phyloP scores from a whole-genome alignment of 2,888 invertebrate genomes.

The Apodemia arnacis region DNA sequence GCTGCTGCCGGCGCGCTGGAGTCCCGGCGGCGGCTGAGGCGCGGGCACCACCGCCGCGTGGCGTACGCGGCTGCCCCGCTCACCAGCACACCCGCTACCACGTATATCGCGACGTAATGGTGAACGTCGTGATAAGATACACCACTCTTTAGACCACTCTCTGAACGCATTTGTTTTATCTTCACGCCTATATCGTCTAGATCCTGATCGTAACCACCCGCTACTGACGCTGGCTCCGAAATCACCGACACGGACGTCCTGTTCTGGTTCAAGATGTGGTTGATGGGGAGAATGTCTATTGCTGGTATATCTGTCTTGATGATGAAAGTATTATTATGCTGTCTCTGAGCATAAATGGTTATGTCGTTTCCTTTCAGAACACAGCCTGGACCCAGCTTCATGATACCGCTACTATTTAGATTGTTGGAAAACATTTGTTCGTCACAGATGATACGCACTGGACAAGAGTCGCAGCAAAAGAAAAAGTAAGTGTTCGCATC shows the following conservation, averaged over 20 bases:
- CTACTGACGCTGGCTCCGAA: too few relatives aligned
- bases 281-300: constrained; percentile 19
- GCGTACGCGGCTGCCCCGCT: too few relatives aligned
- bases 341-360: neutral
- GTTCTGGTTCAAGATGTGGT: constrained; percentile 16
- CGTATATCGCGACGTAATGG: too few relatives aligned
- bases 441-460: neutral
- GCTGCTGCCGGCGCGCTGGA: neutral
- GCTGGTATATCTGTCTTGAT: constrained; percentile 2
- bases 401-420: neutral
- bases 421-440: neutral
- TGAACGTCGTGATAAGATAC: neutral
- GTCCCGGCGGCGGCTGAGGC: constrained; percentile 24
- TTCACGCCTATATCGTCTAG: too few relatives aligned
- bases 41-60: constrained; percentile 30
- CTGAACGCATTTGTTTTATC: too few relatives aligned
- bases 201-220: neutral
- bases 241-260: neutral
- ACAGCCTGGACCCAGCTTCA: neutral
- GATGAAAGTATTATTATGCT: neutral
- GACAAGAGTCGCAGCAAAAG: neutral
- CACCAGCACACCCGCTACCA: too few relatives aligned
- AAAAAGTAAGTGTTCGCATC: neutral
- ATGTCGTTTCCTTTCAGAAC: neutral
- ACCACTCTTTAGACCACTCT: constrained; percentile 2